Percentiles rank a stretch among this genome's conserved stretches.
Conservation (phyloP, 1,140 invertebrate genomes). For the Matsumurasca onukii region DNA sequence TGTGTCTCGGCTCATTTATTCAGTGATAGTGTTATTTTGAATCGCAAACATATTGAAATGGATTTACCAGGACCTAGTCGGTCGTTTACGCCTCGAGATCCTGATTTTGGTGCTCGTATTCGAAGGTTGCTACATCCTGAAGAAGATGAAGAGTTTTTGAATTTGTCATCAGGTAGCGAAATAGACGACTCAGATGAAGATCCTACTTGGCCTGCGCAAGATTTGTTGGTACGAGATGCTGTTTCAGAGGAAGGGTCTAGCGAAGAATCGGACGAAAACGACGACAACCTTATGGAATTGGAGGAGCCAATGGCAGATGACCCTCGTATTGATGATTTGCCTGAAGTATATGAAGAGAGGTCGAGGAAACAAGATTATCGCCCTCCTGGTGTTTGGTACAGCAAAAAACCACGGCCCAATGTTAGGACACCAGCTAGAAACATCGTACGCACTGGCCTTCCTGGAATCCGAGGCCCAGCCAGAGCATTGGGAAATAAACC, state of each 20-base stretch:
- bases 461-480: slow-evolving; percentile 5
- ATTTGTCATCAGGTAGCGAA: no score
- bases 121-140: no score
- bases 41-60: no score
- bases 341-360: not conserved
- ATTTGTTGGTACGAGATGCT: no score
- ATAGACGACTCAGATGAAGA: no score
- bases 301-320: not conserved
- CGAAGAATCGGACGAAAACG: slow-evolving; percentile 1
- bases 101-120: no score
- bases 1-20: no score
- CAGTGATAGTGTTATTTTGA: no score
- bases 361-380: slow-evolving; percentile 11
- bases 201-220: not conserved
- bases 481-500: slow-evolving; percentile 19
- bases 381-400: slow-evolving; percentile 4
- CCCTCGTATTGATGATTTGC: no score
- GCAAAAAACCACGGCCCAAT: not conserved
- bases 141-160: not conserved
- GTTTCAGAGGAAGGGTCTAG: not conserved
- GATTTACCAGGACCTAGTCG: no score
- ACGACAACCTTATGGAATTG: not conserved
- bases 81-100: no score
- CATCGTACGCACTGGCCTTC: not conserved
- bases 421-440: slow-evolving; percentile 6